These are phyloP conservation scores for Xenops minutus DNA, from an alignment of 2,797 vertebrate species.

Conservation along the genomic window DNA sequence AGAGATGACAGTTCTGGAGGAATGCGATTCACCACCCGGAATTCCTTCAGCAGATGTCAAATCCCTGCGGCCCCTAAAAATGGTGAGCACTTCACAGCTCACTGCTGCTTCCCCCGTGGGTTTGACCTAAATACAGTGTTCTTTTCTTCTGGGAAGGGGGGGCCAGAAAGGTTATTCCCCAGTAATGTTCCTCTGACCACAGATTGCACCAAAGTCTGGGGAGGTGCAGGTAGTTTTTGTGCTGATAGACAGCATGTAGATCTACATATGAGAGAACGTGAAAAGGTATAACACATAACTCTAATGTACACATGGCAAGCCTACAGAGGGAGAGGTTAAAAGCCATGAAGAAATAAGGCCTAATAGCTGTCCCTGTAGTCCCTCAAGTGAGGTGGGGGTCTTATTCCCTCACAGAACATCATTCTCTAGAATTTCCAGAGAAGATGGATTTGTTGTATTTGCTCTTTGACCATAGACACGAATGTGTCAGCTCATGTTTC, in stretches of 20 bases:
- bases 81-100: constrained; percentile 73
- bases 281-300: background rate
- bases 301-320: background rate
- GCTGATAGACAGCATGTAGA: background rate
- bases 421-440: background rate
- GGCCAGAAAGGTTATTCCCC: background rate
- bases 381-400: background rate
- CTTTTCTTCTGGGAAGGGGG: background rate
- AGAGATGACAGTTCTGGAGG: constrained; percentile 78
- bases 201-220: background rate
- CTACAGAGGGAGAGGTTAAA: background rate
- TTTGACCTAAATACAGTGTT: background rate
- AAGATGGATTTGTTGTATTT: background rate
- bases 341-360: background rate
- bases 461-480: background rate
- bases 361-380: background rate
- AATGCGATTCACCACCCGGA: constrained; percentile 61
- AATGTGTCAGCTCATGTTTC: background rate
- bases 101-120: background rate
- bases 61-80: constrained; percentile 82
- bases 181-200: background rate
- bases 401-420: background rate
- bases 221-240: background rate
- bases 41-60: constrained; percentile 74
- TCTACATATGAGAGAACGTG: background rate